A percentile compares a stretch with the other conserved stretches of the same genome.
These are phyloP conservation scores for Harpagoxenus sublaevis DNA, from an alignment of 2,888 invertebrate species.

Conservation along the genomic window DNA sequence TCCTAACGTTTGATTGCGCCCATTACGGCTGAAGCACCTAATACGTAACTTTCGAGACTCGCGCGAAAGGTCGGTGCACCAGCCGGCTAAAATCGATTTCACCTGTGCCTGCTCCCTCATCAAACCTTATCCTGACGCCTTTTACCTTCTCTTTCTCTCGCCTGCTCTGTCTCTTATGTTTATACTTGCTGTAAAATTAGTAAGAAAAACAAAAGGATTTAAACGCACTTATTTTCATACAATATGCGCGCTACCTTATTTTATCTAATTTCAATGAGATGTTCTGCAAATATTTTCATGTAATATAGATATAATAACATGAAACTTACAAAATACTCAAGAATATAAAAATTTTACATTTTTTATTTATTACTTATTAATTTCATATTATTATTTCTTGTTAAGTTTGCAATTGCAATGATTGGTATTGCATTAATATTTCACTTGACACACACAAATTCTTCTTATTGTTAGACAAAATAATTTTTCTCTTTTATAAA, in stretches of 20 bases:
- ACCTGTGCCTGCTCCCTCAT: slow-evolving; percentile 62
- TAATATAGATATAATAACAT: background rate
- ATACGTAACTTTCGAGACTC: slow-evolving; percentile 79
- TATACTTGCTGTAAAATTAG: slow-evolving; percentile 19
- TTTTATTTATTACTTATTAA: background rate
- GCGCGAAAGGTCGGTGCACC: slow-evolving; percentile 72
- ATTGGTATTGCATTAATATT: background rate
- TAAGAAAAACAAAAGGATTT: background rate
- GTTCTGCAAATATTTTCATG: background rate
- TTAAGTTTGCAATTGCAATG: background rate
- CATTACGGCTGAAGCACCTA: slow-evolving; percentile 79
- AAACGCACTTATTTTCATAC: background rate
- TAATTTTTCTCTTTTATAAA: slow-evolving; percentile 9
- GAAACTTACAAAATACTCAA: background rate
- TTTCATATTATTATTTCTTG: background rate
- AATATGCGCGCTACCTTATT: background rate
- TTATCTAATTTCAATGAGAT: slow-evolving; percentile 15
- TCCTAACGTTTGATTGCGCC: slow-evolving; percentile 81
- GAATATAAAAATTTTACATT: background rate
- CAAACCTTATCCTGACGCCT: slow-evolving; percentile 32
- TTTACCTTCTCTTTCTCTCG: slow-evolving; percentile 10
- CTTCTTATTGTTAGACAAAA: background rate
- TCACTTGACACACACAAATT: background rate
- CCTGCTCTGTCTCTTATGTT: slow-evolving; percentile 2
- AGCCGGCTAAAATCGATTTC: slow-evolving; percentile 74